Conservation (phyloP, 2,888 invertebrate genomes). For the Drosophila siamana region DNA sequence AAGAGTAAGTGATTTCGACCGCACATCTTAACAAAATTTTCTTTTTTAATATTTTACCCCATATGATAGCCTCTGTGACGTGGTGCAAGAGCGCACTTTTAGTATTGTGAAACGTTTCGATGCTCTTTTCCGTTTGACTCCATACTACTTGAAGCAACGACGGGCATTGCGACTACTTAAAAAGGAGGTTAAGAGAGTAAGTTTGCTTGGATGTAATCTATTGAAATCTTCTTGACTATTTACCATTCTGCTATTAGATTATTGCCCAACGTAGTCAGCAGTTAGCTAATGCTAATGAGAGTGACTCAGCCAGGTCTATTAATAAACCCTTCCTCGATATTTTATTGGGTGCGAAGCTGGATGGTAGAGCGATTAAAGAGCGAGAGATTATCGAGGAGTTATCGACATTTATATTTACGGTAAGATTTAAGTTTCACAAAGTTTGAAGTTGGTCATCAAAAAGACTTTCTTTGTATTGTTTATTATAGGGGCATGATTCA, state of each 20-base stretch:
- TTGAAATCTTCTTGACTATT: neutral
- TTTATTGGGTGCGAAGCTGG: slow-evolving; percentile 72
- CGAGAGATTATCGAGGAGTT: slow-evolving; percentile 79
- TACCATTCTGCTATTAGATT: slow-evolving; percentile 44
- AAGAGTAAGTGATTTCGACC: slow-evolving; percentile 60
- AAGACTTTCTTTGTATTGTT: neutral
- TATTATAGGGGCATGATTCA: slow-evolving; percentile 87
- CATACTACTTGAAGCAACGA: slow-evolving; percentile 73
- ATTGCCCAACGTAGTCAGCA: slow-evolving; percentile 60
- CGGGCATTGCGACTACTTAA: slow-evolving; percentile 82
- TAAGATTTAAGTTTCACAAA: slow-evolving; percentile 33
- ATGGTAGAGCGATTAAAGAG: slow-evolving; percentile 70
- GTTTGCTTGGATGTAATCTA: neutral
- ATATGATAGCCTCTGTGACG: slow-evolving; percentile 69
- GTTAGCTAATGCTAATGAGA: slow-evolving; percentile 19
- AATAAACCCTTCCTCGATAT: slow-evolving; percentile 77
- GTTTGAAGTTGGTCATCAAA: neutral
- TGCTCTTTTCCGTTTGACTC: slow-evolving; percentile 74
- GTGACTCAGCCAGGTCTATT: neutral
- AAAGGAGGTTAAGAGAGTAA: slow-evolving; percentile 61
- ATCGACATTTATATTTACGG: slow-evolving; percentile 82
- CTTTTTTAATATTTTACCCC: neutral
- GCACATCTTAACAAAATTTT: neutral
- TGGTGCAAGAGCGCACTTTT: slow-evolving; percentile 76
- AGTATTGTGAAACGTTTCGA: slow-evolving; percentile 79